Conservation (phyloP, 2,888 invertebrate species). For the Charanyca ferruginea region DNA sequence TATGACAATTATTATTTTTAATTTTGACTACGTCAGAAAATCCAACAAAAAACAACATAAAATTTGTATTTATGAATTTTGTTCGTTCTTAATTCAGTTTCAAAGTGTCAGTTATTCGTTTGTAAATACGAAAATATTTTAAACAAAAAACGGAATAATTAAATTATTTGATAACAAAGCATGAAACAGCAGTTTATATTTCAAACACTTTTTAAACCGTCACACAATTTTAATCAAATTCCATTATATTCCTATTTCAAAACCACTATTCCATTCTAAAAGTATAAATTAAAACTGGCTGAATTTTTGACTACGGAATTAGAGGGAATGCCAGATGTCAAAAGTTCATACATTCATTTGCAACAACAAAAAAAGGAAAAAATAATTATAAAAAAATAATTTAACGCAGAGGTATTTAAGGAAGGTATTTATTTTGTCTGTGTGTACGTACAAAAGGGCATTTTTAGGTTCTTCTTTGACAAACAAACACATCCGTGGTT, state of each 20-base stretch:
- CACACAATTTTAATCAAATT: not conserved
- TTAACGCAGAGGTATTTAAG: constrained; percentile 8
- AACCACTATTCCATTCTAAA: not conserved
- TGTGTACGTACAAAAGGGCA: not conserved
- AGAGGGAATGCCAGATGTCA: not conserved
- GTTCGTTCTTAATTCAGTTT: not conserved
- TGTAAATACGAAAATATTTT: not conserved
- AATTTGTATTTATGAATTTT: too few relatives aligned
- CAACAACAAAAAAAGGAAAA: constrained; percentile 5
- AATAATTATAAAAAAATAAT: constrained; percentile 21
- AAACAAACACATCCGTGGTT: constrained; percentile 38
- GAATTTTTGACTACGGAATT: not conserved
- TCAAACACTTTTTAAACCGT: not conserved
- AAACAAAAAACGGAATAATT: not conserved
- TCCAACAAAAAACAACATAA: too few relatives aligned
- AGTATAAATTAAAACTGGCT: not conserved
- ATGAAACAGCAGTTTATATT: not conserved
- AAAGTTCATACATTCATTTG: not conserved
- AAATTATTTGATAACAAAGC: constrained; percentile 7
- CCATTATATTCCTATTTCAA: constrained; percentile 10
- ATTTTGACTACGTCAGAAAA: too few relatives aligned
- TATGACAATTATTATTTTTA: too few relatives aligned
- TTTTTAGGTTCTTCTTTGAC: constrained; percentile 34
- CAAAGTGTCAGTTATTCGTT: not conserved
- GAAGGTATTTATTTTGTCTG: constrained; percentile 1